A percentile compares a stretch with the other conserved stretches of the same genome.
Evolutionary conservation across 1,140 invertebrate genomes (phyloP).

Genomic region (Cyphomyrmex costatus): DNA sequence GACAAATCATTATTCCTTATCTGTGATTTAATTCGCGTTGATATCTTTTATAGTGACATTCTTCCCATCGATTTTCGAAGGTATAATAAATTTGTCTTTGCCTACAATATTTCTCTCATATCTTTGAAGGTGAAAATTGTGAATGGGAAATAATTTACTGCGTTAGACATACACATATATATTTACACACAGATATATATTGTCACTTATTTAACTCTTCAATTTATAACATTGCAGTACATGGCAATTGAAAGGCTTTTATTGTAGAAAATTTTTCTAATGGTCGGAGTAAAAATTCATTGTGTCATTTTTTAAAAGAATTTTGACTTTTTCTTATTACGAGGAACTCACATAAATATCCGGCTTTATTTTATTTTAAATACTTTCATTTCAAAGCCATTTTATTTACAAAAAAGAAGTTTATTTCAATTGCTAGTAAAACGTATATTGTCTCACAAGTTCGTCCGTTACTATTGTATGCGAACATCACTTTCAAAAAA

Average conservation of each 20-base stretch:
- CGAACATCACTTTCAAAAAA: background rate
- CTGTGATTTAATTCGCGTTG: background rate
- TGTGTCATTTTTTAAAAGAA: background rate
- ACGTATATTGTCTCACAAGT: background rate
- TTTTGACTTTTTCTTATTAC: background rate
- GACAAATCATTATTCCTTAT: background rate
- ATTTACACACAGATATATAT: background rate
- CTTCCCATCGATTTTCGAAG: background rate
- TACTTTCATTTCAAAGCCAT: background rate
- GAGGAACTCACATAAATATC: background rate
- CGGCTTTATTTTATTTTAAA: background rate
- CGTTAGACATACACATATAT: background rate
- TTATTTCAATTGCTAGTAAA: background rate
- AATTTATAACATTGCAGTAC: slow-evolving; percentile 1
- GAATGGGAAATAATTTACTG: background rate
- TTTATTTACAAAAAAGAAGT: background rate
- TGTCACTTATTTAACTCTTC: background rate
- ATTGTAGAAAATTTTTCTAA: background rate
- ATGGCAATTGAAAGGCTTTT: background rate
- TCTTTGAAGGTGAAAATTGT: background rate
- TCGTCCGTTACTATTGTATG: no score
- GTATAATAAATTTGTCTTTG: slow-evolving; percentile 1
- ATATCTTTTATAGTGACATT: background rate
- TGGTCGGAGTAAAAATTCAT: background rate
- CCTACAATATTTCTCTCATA: background rate